Percentiles rank a stretch among this genome's conserved stretches.
Conservation (phyloP, 2,797 vertebrate genomes). For the Enteromius viviparus region DNA sequence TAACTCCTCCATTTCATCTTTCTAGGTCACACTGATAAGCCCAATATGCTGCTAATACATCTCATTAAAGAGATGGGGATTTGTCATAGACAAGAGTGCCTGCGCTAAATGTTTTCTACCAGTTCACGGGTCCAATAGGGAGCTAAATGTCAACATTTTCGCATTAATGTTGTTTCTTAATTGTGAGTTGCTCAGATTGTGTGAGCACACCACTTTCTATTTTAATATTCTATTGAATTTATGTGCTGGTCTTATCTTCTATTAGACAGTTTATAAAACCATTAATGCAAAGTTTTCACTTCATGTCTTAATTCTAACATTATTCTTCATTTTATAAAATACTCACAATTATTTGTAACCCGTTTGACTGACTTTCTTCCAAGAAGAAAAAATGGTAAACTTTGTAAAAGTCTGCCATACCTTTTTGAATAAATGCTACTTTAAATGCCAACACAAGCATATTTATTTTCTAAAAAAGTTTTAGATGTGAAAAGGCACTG, state of each 20-base stretch:
- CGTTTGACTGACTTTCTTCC: background rate
- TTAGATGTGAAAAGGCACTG: background rate
- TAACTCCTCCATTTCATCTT: conserved; percentile 65
- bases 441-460: background rate
- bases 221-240: background rate
- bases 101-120: conserved; percentile 38
- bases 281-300: background rate
- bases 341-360: background rate
- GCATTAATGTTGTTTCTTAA: conserved; percentile 30
- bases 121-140: conserved; percentile 19
- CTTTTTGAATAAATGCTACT: background rate
- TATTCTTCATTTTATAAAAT: background rate
- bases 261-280: background rate
- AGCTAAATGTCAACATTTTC: conserved; percentile 26
- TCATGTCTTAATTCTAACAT: background rate
- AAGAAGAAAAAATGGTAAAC: background rate
- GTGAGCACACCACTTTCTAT: background rate
- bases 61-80: conserved; percentile 56
- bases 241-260: background rate
- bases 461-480: background rate
- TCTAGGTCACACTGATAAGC: conserved; percentile 70
- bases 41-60: conserved; percentile 64
- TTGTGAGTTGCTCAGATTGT: background rate
- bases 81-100: conserved; percentile 51
- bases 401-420: background rate